These are phyloP conservation scores for Synanthedon formicaeformis DNA, from an alignment of 2,888 invertebrate species.

Conservation along the genomic window DNA sequence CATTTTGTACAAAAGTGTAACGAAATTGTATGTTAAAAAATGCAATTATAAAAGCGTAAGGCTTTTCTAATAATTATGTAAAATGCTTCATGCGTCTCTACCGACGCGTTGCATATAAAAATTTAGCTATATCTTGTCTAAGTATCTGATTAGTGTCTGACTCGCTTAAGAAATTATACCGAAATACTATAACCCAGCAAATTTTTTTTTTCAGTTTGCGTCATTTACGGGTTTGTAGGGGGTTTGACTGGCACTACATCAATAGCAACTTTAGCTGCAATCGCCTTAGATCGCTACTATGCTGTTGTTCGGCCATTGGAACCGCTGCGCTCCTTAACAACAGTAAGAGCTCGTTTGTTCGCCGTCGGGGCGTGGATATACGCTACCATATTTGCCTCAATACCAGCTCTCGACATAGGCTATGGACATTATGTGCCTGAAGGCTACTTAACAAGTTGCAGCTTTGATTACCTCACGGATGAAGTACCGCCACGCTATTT, in stretches of 20 bases:
- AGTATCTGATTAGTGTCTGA: too few species aligned
- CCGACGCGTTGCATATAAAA: too few species aligned
- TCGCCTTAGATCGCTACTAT: constrained; percentile 84
- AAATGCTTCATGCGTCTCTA: too few species aligned
- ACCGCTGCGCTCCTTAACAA: constrained; percentile 73
- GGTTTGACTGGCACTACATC: constrained; percentile 85
- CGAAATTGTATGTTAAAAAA: neutral
- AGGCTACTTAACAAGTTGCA: constrained; percentile 86
- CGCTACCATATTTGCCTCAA: constrained; percentile 75
- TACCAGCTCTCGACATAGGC: constrained; percentile 79
- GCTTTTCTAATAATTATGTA: too few species aligned
- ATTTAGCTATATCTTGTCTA: too few species aligned
- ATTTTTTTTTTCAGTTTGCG: constrained; percentile 73
- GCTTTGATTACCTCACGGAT: constrained; percentile 86
- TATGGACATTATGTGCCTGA: constrained; percentile 85
- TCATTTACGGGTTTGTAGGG: constrained; percentile 83
- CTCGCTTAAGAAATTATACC: too few species aligned
- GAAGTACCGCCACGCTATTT: constrained; percentile 72
- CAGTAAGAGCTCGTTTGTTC: constrained; percentile 71
- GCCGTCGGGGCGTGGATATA: constrained; percentile 80
- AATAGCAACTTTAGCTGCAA: constrained; percentile 83
- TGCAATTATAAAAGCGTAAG: neutral
- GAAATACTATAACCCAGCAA: too few species aligned
- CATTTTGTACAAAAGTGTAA: too few species aligned
- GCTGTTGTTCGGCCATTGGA: constrained; percentile 85